Evolutionary conservation across 2,113 vertebrate species (phyloP).

Genomic region (Lophochroa leadbeateri): DNA sequence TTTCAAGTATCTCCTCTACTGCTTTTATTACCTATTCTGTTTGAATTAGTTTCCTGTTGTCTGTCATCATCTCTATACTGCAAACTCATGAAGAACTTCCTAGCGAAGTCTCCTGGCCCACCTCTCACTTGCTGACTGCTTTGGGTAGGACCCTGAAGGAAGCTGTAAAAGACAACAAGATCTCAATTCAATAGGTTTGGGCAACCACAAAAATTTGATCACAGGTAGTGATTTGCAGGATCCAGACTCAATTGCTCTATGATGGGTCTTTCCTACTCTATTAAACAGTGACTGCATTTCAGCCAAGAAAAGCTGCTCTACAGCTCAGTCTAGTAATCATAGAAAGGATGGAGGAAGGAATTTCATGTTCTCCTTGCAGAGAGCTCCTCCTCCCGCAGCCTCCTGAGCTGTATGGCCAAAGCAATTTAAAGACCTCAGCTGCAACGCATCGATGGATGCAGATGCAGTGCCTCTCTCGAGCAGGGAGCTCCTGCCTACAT

Average conservation of each 20-base stretch:
- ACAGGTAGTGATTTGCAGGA: neutral
- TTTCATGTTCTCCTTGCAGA: neutral
- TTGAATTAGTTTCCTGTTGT: neutral
- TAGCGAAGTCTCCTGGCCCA: neutral
- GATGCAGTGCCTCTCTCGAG: neutral
- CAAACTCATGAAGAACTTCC: neutral
- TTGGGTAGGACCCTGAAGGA: neutral
- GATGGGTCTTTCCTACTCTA: neutral
- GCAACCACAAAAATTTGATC: neutral
- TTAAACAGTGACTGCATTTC: neutral
- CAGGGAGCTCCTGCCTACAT: neutral
- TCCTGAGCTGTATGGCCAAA: neutral
- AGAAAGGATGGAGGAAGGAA: neutral
- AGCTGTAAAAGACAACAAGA: neutral
- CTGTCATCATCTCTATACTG: neutral
- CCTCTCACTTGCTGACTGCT: neutral
- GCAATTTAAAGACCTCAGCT: neutral
- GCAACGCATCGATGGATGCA: rapidly evolving
- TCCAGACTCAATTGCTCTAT: neutral
- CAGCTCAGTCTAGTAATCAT: neutral
- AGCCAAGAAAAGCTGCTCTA: neutral
- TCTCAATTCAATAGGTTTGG: neutral
- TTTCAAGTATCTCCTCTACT: neutral
- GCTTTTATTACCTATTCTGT: neutral
- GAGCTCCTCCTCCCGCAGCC: neutral